These are phyloP conservation scores for Stylophora pistillata DNA, from an alignment of 64 coral and sea anemone genomes.

Conservation along the genomic window DNA sequence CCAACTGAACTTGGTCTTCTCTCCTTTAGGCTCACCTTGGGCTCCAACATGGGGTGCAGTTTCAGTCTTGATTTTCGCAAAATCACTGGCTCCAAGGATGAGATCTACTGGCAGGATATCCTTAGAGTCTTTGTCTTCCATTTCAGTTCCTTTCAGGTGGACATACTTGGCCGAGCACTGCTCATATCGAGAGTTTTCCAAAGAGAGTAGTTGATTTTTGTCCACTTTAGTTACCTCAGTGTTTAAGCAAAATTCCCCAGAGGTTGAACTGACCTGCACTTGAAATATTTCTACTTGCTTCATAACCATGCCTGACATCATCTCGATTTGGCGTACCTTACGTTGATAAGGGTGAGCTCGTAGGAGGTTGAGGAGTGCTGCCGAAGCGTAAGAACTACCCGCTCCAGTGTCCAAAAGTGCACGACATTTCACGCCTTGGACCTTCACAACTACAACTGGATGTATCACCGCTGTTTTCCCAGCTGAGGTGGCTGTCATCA, in stretches of 20 bases:
- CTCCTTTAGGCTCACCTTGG: slow-evolving; percentile 13
- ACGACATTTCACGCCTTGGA: slow-evolving; percentile 1
- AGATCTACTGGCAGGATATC: not conserved
- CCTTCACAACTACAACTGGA: slow-evolving; percentile 6
- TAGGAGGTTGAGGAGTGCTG: not conserved
- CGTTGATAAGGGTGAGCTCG: not conserved
- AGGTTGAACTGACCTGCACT: not conserved
- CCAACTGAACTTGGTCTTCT: slow-evolving; percentile 24
- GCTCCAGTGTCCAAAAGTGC: slow-evolving; percentile 1
- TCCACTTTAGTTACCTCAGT: slow-evolving; percentile 1
- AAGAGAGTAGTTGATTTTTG: not conserved
- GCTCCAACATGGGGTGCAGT: not conserved
- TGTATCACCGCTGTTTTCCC: not conserved
- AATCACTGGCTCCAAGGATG: slow-evolving; percentile 1
- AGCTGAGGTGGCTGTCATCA: not conserved
- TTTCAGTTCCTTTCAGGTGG: not conserved
- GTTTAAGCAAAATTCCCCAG: not conserved
- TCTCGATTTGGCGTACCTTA: slow-evolving; percentile 4
- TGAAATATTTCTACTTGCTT: slow-evolving; percentile 13
- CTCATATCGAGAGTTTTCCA: not conserved
- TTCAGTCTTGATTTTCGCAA: not conserved
- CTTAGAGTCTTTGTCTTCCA: not conserved
- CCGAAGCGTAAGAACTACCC: slow-evolving; percentile 24
- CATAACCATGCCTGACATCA: not conserved
- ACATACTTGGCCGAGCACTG: not conserved